Conservation (phyloP, 2,113 vertebrate species). For the Hippocampus mohnikei region DNA sequence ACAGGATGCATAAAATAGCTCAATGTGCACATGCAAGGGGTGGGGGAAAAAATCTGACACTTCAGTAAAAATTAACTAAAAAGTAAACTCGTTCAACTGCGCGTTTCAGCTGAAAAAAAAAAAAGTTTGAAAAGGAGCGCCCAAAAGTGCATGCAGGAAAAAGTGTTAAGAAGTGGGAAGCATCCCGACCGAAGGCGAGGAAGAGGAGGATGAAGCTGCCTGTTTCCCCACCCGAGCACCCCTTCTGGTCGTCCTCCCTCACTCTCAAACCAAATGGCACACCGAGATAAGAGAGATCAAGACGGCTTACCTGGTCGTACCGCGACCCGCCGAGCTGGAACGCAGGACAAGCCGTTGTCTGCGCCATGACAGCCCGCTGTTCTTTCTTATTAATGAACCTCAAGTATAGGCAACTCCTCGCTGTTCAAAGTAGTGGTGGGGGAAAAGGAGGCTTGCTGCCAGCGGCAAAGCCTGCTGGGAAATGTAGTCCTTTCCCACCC, state of each 20-base stretch:
- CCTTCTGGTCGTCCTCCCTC: neutral
- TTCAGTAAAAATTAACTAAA: neutral
- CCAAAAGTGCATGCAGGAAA: neutral
- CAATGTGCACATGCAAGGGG: no score
- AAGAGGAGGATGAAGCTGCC: conserved; percentile 31
- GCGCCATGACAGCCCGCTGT: conserved; percentile 78
- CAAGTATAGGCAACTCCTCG: conserved; percentile 58
- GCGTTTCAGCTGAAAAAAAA: conserved; percentile 43
- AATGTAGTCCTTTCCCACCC: conserved; percentile 55
- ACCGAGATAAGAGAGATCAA: neutral
- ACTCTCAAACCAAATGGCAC: conserved; percentile 23
- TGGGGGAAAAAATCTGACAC: no score
- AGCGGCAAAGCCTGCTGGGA: conserved; percentile 64
- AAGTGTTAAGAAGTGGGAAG: neutral
- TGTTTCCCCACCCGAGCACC: conserved; percentile 28
- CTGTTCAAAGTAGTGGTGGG: conserved; percentile 51
- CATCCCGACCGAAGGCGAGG: conserved; percentile 11
- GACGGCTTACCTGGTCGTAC: conserved; percentile 82
- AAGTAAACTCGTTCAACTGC: conserved; percentile 16
- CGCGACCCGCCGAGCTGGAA: conserved; percentile 88
- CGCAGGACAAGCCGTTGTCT: conserved; percentile 74
- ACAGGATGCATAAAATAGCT: no score
- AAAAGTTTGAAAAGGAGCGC: neutral
- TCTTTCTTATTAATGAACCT: conserved; percentile 63
- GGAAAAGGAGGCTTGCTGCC: conserved; percentile 9